Conservation (phyloP, 2,888 invertebrate genomes). For the Tholera decimalis region DNA sequence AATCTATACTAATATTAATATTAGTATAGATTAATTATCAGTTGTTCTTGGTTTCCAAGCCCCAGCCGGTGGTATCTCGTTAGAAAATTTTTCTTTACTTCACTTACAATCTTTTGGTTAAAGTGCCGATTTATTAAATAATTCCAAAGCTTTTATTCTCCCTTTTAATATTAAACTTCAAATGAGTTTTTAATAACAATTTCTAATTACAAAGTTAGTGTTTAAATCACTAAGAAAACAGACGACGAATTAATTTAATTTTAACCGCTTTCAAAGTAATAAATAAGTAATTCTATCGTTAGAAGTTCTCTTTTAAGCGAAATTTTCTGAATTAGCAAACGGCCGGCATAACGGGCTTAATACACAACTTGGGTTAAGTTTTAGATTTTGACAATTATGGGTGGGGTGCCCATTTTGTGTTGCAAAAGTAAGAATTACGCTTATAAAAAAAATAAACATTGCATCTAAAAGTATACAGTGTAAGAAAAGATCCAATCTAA, state of each 20-base stretch:
- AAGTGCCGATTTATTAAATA: slow-evolving; percentile 1
- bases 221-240: slow-evolving; percentile 57
- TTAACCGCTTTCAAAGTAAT: slow-evolving; percentile 71
- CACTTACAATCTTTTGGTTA: neutral
- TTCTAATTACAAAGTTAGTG: slow-evolving; percentile 52
- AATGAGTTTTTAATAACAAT: slow-evolving; percentile 36
- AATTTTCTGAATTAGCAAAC: slow-evolving; percentile 72
- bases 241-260: slow-evolving; percentile 69
- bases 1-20: no score
- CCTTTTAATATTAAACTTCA: slow-evolving; percentile 4
- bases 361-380: slow-evolving; percentile 62
- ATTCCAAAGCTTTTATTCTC: slow-evolving; percentile 4
- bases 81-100: no score
- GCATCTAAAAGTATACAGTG: neutral
- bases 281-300: slow-evolving; percentile 79
- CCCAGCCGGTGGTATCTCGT: no score
- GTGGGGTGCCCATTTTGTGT: slow-evolving; percentile 62
- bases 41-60: no score
- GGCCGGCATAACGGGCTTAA: slow-evolving; percentile 18
- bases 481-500: no score
- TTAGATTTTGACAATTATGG: slow-evolving; percentile 78
- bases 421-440: neutral
- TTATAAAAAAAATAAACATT: neutral
- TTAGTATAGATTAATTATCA: no score
- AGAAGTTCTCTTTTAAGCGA: slow-evolving; percentile 71